Base-by-base conservation (phyloP, 2,113 vertebrate species). In the Tauraco erythrolophus region DNA sequence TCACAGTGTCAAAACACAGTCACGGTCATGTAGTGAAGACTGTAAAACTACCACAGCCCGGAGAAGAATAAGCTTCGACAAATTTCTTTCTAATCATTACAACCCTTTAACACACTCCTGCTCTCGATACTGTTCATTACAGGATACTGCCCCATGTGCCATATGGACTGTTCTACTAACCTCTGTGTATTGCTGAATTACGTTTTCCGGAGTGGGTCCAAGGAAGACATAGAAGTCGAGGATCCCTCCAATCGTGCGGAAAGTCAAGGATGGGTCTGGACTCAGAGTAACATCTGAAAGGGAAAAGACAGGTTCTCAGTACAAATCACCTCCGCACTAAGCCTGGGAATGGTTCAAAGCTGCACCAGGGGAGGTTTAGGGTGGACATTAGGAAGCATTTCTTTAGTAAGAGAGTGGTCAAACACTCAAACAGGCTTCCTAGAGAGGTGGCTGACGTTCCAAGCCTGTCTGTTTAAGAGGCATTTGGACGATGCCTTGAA, bases 191-290 rank as follows among this genome's bases (percentile, higher is more conserved):
- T 99, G 98, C 86, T 99, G 98, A 84, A 99, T 95, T 30, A 99
- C 98, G 2, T 98, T 98, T 92, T 99, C 98, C 1, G 99, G 99
- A 75, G 98, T 98, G 2, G 98, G 98, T 76, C 99, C 99, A 69
- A 99, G 91, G 89, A 99, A 97, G 82, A 99, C 84, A 54, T 98
- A 99, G 95, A 99, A 99, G 94, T 99, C 98, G 0, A 97, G 88
- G 65, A 97, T 61, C 24, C 97, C 94, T 88, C 97, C 96, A 80
- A 94, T 88, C 16, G 91, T 93, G 48, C 83, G 86, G 95, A 98
- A 98, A 84, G 92, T 97, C 77, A 97, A 18, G 54, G 96, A 95
- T n/a, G 96, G 97, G 37, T 94, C 95, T 82, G 95, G 94, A 58
- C 77, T 97, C 65, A 97, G 87, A 62, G 88, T 91, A 77, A 96